phyloP scores from a whole-genome alignment of 1,140 invertebrate genomes.

The Maniola jurtina region DNA sequence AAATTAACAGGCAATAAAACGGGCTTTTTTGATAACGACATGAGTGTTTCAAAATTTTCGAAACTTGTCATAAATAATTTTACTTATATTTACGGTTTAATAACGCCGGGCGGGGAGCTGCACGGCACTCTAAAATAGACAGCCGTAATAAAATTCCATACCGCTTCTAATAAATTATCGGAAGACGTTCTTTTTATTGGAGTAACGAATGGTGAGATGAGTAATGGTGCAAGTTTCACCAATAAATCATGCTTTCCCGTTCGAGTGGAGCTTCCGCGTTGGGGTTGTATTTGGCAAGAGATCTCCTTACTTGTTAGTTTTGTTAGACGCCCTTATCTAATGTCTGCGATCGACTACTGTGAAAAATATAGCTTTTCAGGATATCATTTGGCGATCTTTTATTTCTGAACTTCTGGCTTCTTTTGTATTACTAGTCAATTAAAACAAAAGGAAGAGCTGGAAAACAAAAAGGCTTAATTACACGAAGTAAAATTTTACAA shows the following conservation, averaged over 20 bases:
- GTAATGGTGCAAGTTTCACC: conserved; percentile 72
- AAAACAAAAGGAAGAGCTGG: no score
- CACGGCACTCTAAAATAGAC: conserved; percentile 58
- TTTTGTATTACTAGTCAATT: background rate
- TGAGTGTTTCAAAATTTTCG: conserved; percentile 10
- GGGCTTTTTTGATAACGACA: background rate
- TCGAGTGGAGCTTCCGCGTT: conserved; percentile 56
- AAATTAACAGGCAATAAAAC: background rate
- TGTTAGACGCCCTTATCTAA: conserved; percentile 56
- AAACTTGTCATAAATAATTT: conserved; percentile 33
- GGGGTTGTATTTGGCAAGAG: conserved; percentile 62
- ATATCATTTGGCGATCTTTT: conserved; percentile 1
- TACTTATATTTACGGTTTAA: conserved; percentile 57
- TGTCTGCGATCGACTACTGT: conserved; percentile 46
- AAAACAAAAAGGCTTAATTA: no score
- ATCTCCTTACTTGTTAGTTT: conserved; percentile 57
- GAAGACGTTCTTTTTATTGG: conserved; percentile 75
- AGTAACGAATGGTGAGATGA: conserved; percentile 76
- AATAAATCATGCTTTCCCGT: conserved; percentile 71
- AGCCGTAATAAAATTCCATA: conserved; percentile 69
- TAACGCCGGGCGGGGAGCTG: conserved; percentile 33
- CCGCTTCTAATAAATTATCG: conserved; percentile 68
- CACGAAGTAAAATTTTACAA: no score
- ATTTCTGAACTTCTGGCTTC: background rate
- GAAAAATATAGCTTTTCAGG: conserved; percentile 18